phyloP scores from a whole-genome alignment of 2,888 invertebrate species.

The Drosophila ustulata region DNA sequence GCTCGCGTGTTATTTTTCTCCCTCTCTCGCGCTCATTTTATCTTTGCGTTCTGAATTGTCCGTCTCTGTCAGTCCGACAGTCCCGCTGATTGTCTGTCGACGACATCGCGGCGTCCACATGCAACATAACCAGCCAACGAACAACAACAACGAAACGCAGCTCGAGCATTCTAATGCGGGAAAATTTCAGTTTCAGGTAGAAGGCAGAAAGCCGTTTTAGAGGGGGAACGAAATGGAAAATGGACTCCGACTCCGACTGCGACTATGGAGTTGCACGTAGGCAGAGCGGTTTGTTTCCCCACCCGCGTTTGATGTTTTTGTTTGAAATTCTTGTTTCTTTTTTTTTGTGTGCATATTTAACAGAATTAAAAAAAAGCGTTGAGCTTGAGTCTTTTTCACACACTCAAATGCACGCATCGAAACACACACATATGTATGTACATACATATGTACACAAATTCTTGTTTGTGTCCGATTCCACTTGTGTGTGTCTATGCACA shows the following conservation, averaged over 20 bases:
- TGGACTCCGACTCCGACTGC: conserved; percentile 38
- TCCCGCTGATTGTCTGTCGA: conserved; percentile 52
- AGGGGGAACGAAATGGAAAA: conserved; percentile 56
- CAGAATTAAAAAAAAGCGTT: conserved; percentile 63
- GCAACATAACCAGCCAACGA: conserved; percentile 58
- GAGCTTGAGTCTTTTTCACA: conserved; percentile 62
- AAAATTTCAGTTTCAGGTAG: conserved; percentile 73
- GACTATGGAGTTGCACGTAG: conserved; percentile 44
- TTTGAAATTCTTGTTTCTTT: conserved; percentile 63
- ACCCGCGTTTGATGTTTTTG: conserved; percentile 59
- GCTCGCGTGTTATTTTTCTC: conserved; percentile 33
- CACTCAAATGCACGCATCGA: conserved; percentile 37
- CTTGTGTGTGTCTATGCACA: conserved; percentile 17
- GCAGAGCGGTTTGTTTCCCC: conserved; percentile 23
- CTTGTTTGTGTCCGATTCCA: not conserved
- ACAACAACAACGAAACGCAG: conserved; percentile 37
- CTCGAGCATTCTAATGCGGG: conserved; percentile 68
- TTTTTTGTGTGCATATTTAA: conserved; percentile 58
- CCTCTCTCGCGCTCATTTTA: conserved; percentile 1
- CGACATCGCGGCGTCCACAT: conserved; percentile 45
- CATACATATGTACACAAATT: not conserved
- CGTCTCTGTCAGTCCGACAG: conserved; percentile 37
- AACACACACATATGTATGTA: conserved; percentile 10
- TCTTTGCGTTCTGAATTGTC: conserved; percentile 34
- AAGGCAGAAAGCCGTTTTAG: conserved; percentile 26